Evolutionary conservation across 2,113 vertebrate species (phyloP), one percentile per base, ranked within the genome.

Genomic region (Crotalus helleri): DNA sequence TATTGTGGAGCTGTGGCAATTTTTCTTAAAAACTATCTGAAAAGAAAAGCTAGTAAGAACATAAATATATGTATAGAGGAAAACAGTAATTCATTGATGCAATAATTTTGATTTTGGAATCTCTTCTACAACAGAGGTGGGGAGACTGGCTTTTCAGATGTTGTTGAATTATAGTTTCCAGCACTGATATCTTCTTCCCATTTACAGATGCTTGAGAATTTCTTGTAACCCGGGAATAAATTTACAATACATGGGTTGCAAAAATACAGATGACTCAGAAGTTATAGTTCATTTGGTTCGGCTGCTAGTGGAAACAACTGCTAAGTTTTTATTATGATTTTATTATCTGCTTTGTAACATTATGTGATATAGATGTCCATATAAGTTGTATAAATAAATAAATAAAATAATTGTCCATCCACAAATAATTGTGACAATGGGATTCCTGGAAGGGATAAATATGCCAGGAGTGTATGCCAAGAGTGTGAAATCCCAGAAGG

Each of bases 21-120:
- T 33, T 58, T 81, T 85, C 64, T 33, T 10, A 1, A 59, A 59
- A 55, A 74, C 5, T 24, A 44, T 26, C 24, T 44, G 33, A 88
- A 92, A 81, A 29, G 61, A 26, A 69, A 53, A 13, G 19, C 10
- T 61, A 59, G 29, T 24, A 5, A 21, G 3, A 87, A 61, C 29
- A 11, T 86, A 53, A 58, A 54, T 3, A 2, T 53, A 85, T 57
- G 58, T n/a, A 23, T 55, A 33, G 33, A 33, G 21, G 29, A 4
- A 53, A 24, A 89, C 91, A 10, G 91, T 0, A 0, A 58, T 91
- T 58, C 57, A 29, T 86, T 86, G 51, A 57, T 85, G 33, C n/a
- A 58, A 5, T 29, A 39, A 39, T 58, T 89, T 90, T 88, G 94
- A 94, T 53, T 88, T 95, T 55, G 13, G 6, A 93, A 93, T 91